These are phyloP conservation scores for Luperina testacea DNA, from an alignment of 2,888 invertebrate species.

Conservation along the genomic window DNA sequence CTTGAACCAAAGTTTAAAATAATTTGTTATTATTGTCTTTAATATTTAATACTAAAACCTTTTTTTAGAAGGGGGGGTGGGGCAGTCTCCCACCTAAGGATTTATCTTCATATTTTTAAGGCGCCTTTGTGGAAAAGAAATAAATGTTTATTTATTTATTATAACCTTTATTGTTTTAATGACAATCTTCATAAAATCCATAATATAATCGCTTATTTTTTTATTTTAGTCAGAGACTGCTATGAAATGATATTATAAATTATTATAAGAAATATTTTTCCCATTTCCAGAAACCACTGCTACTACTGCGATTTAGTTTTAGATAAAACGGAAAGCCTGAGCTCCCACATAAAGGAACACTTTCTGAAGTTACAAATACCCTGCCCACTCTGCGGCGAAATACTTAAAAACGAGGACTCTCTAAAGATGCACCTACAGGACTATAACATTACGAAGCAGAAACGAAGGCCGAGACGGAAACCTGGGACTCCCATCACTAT, in stretches of 20 bases:
- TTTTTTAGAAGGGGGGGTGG: no score
- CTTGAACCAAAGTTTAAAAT: no score
- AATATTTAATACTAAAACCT: no score
- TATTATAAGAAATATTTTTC: background rate
- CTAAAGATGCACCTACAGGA: conserved; percentile 78
- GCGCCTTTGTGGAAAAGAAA: no score
- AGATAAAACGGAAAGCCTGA: conserved; percentile 65
- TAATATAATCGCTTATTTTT: no score
- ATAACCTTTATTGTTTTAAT: background rate
- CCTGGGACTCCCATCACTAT: conserved; percentile 81
- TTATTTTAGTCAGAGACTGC: no score
- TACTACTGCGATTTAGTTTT: conserved; percentile 76
- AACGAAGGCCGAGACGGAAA: conserved; percentile 79
- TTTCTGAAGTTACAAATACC: conserved; percentile 73
- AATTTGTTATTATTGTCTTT: no score
- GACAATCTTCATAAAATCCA: background rate
- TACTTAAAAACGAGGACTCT: conserved; percentile 77
- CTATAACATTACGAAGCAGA: conserved; percentile 74
- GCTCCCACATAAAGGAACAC: conserved; percentile 75
- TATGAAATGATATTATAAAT: no score
- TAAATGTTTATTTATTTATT: no score
- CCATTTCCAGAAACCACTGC: conserved; percentile 74
- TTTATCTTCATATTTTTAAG: no score
- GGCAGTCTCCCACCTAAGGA: no score
- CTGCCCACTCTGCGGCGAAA: conserved; percentile 81